Base-by-base conservation (phyloP, 2,888 invertebrate species). In the Drosophila ezoana region DNA sequence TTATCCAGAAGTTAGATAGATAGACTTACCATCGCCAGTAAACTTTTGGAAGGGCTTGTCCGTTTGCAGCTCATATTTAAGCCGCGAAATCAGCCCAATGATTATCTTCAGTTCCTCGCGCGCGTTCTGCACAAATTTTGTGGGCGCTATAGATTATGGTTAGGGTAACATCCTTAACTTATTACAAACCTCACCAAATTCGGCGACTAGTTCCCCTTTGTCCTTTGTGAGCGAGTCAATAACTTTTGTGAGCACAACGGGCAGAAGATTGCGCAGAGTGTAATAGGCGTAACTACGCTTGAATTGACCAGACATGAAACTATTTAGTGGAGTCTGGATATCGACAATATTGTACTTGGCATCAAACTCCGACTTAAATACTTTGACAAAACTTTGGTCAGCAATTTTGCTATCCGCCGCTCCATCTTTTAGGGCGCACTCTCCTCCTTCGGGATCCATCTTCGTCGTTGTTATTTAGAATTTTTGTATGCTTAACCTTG, bases 11-110 rank as follows among this genome's bases (percentile, higher is more conserved):
- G n/a, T n/a, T n/a, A n/a, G n/a, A n/a, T n/a, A n/a, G n/a, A n/a
- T n/a, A n/a, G n/a, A n/a, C 68, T 41, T 60, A 88, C 91, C 88
- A 45, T 85, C 73, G 16, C 85, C 88, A 6, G 70, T 58, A 28
- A 97, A 91, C 0, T 91, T 90, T 5, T 93, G 92, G 18, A 98
- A 93, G 0, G 94, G 93, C 91, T 99, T 99, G 91, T 99, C 97
- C 0, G 99, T 99, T 89, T 96, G 95, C 40, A 99, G 92, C 90
- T 98, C 97, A 93, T 96, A 97, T 90, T 98, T 97, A 11, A 99
- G 92, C 90, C 97, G 96, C 0, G 97, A 95, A 49, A 98, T 92
- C 66, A 94, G 93, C 1, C 96, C 95, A 61, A 97, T 95, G 6
- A 96, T 93, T 11, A 89, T 85, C 91, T 97, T 97, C 1, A 97